phyloP scores from a whole-genome alignment of 2,113 vertebrate species.

The Mellivora capensis region DNA sequence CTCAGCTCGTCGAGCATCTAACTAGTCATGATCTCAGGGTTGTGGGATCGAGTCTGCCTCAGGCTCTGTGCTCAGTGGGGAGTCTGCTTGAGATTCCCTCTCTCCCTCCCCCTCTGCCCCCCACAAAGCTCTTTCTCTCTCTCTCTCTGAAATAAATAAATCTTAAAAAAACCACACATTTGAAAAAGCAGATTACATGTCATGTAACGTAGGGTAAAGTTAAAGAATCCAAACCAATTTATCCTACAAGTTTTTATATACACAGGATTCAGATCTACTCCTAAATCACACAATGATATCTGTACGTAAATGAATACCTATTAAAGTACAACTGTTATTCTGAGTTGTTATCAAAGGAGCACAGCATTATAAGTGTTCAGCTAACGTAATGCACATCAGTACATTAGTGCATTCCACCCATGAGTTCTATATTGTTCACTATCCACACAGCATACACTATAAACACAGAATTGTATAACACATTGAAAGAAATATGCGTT shows the following conservation, averaged over 20 bases:
- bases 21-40: not conserved
- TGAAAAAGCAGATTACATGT: not conserved
- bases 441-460: not conserved
- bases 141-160: not conserved
- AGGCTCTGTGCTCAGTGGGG: not conserved
- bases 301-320: not conserved
- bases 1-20: not conserved
- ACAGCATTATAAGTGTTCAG: not conserved
- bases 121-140: not conserved
- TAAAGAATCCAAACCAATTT: not conserved
- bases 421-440: not conserved
- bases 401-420: not conserved
- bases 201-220: not conserved
- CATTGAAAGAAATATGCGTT: not conserved
- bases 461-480: not conserved
- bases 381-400: not conserved
- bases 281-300: not conserved
- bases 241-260: not conserved
- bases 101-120: not conserved
- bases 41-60: not conserved
- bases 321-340: not conserved
- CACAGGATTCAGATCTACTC: not conserved
- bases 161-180: not conserved
- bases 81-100: not conserved
- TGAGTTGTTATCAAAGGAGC: not conserved